Evolutionary conservation across 1,140 invertebrate genomes (phyloP).

Genomic region (Drosophila busckii): DNA sequence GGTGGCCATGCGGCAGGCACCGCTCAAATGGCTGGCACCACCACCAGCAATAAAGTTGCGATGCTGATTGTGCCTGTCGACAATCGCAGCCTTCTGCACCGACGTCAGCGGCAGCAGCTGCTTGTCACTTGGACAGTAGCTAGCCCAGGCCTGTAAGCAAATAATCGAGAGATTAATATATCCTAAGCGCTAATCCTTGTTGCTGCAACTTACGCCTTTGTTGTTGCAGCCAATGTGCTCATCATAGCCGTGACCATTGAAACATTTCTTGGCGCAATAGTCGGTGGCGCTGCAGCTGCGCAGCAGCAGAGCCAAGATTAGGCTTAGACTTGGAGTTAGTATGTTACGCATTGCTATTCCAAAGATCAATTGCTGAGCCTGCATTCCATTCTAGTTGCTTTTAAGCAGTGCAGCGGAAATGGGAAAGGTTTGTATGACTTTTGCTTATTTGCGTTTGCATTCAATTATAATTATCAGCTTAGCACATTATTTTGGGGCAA

Average conservation of each 20-base stretch:
- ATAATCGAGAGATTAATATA: neutral
- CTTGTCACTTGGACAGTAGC: conserved; percentile 41
- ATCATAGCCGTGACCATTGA: neutral
- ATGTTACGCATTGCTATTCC: conserved; percentile 37
- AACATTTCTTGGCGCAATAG: conserved; percentile 52
- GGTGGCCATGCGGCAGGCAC: conserved; percentile 68
- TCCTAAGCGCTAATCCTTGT: too few species aligned
- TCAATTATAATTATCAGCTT: too few species aligned
- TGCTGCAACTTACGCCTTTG: conserved; percentile 51
- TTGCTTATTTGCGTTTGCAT: too few species aligned
- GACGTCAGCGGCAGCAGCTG: conserved; percentile 22
- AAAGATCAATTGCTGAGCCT: conserved; percentile 24
- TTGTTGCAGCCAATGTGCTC: conserved; percentile 57
- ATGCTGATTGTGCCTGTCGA: conserved; percentile 43
- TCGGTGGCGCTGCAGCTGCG: conserved; percentile 32
- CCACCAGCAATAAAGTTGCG: conserved; percentile 60
- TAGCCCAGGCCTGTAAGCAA: conserved; percentile 31
- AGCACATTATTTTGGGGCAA: too few species aligned
- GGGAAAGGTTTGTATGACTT: too few species aligned
- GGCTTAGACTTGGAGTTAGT: conserved; percentile 6
- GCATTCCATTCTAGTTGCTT: conserved; percentile 3
- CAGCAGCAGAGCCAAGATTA: conserved; percentile 16
- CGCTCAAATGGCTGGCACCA: conserved; percentile 18
- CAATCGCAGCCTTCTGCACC: conserved; percentile 31
- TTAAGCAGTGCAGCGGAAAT: too few species aligned